Evolutionary conservation across 2,113 vertebrate genomes (phyloP).

Genomic region (Penelope pileata): DNA sequence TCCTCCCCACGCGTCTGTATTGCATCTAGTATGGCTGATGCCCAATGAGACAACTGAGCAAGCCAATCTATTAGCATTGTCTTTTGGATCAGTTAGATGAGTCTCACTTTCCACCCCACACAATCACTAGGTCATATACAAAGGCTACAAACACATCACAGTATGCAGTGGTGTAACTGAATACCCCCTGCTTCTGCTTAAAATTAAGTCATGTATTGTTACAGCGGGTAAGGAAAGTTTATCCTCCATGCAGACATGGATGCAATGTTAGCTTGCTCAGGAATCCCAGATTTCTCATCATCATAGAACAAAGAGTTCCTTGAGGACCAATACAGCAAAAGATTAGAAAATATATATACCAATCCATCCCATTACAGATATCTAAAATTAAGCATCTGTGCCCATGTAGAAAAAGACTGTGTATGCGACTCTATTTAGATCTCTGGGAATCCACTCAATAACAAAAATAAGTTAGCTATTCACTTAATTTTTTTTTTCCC

Average conservation of each 20-base stretch:
- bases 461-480: neutral
- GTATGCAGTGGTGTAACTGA: neutral
- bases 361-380: neutral
- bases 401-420: neutral
- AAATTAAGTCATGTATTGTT: rapidly evolving
- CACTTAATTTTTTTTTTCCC: too few relatives aligned
- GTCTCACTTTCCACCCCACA: neutral
- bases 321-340: neutral
- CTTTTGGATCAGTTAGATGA: neutral
- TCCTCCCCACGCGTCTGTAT: neutral
- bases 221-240: neutral
- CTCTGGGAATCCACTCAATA: neutral
- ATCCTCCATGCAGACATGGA: neutral
- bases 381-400: neutral
- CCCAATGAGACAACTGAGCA: neutral
- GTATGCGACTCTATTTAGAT: neutral
- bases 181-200: neutral
- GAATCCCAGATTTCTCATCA: neutral
- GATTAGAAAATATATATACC: neutral
- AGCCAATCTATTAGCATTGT: neutral
- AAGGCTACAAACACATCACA: neutral
- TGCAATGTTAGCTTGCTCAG: neutral
- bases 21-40: neutral
- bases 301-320: neutral
- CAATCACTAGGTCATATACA: neutral